phyloP scores from a whole-genome alignment of 1,140 invertebrate species.

The Papilio helenus region DNA sequence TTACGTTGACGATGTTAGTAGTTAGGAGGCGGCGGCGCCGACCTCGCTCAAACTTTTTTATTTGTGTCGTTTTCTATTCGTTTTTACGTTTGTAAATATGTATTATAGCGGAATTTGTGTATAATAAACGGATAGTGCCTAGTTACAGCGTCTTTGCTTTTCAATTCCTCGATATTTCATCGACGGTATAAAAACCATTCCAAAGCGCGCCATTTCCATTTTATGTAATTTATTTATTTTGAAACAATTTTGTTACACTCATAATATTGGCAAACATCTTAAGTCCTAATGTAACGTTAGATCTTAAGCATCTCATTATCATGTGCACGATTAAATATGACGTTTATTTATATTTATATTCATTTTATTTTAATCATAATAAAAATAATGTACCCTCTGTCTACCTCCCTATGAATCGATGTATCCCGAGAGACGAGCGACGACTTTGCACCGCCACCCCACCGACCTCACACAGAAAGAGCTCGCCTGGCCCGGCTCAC shows the following conservation, averaged over 20 bases:
- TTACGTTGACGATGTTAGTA: constrained; percentile 47
- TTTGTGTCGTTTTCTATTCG: constrained; percentile 77
- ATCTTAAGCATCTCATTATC: constrained; percentile 30
- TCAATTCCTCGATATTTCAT: background rate
- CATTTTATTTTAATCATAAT: constrained; percentile 5
- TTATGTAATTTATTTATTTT: background rate
- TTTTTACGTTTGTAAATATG: constrained; percentile 83
- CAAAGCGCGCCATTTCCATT: background rate
- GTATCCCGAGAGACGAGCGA: too few species aligned
- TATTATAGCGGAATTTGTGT: constrained; percentile 82
- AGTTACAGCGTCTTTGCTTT: constrained; percentile 51
- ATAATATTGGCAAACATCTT: constrained; percentile 15
- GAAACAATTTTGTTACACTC: background rate
- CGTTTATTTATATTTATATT: constrained; percentile 30
- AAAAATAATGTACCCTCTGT: background rate
- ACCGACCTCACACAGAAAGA: too few species aligned
- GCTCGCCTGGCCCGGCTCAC: too few species aligned
- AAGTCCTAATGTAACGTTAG: constrained; percentile 36
- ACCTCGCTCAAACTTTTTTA: constrained; percentile 78
- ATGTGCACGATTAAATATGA: constrained; percentile 31
- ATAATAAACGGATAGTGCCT: constrained; percentile 76
- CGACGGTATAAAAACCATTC: background rate
- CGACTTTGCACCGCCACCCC: too few species aligned
- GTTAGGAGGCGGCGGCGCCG: constrained; percentile 56
- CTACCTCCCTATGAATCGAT: too few species aligned